phyloP scores from a whole-genome alignment of 37 sponge, comb jelly and placozoan genomes.

The Hormiphora californensis region DNA sequence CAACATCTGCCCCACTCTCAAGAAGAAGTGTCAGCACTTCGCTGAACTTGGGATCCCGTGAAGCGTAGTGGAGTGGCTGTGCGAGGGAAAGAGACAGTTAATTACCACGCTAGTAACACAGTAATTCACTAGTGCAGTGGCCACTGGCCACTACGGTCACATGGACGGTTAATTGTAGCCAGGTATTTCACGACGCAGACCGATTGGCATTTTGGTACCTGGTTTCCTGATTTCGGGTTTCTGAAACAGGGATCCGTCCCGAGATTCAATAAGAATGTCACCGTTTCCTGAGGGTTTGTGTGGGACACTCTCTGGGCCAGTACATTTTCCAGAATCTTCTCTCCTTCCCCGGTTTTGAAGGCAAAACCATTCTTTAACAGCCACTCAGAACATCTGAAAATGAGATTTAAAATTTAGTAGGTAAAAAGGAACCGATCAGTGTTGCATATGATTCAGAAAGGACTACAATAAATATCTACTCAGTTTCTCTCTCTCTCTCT shows the following conservation, averaged over 20 bases:
- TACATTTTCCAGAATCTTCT: conserved; percentile 54
- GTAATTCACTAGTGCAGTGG: too few species aligned
- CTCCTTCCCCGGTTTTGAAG: conserved; percentile 44
- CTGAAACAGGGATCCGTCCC: conserved; percentile 45
- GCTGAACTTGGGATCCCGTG: conserved; percentile 18
- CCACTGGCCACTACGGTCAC: too few species aligned
- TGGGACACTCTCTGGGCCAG: neutral
- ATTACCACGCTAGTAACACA: too few species aligned
- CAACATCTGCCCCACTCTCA: conserved; percentile 60
- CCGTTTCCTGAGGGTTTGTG: conserved; percentile 49
- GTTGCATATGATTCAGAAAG: too few species aligned
- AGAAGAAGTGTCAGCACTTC: neutral
- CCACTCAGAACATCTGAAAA: conserved; percentile 37
- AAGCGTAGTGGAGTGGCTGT: conserved; percentile 53
- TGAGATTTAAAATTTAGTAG: too few species aligned
- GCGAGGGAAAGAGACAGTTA: too few species aligned
- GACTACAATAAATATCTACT: too few species aligned
- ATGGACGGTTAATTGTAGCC: too few species aligned
- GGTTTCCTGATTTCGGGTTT: conserved; percentile 28
- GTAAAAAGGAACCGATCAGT: too few species aligned
- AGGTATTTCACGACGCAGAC: too few species aligned
- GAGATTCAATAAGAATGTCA: conserved; percentile 19
- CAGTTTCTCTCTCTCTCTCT: too few species aligned
- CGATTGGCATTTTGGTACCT: too few species aligned
- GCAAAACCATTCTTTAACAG: conserved; percentile 18